Base-by-base conservation (phyloP, 2,888 invertebrate species). In the Lagria hirta region DNA sequence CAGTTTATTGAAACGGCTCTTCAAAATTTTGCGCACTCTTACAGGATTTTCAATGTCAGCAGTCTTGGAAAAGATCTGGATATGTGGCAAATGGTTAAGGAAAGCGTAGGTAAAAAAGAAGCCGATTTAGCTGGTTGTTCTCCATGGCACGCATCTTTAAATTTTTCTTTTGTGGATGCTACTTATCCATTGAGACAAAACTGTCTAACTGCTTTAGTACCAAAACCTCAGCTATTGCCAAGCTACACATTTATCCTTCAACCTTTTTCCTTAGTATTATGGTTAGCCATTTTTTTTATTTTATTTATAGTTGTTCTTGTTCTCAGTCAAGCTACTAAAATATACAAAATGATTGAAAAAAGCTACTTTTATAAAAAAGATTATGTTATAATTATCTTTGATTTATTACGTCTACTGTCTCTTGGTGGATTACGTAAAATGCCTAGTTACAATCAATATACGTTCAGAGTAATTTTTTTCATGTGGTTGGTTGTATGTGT, bases 171-270 rank as follows among this genome's bases (percentile, higher is more conserved):
- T 6, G 14, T 46, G 2, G 46, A 46, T 12, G 7, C 40, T 11
- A 35, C 30, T 2, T 46, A 30, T 14, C 46, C 46, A 7, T 22
- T 46, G 10, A 6, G n/a, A 7, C 46, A 46, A 30, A 21, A 36
- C 2, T 57, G 57, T 23, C 36, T 35, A 4, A 56, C 55, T 2
- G 54, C 56, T 41, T 20, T 56, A 17, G 55, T 57, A 24, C 52
- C 50, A 1, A 52, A 54, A 41, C 53, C 56, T 1, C 36, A 42
- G 12, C 11, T 49, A 1, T 23, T 48, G 5, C 35, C 36, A 4
- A 21, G 35, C 23, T 36, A 28, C 1, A 51, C 48, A 4, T 55
- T 55, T 21, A 33, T 54, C 8, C 48, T 44, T 12, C 48, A 51
- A 26, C 46, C 55, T 5, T 46, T 53, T 8, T 22, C 32, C 3